Evolutionary conservation across 2,113 vertebrate genomes (phyloP).

Genomic region (Aptenodytes forsteri): DNA sequence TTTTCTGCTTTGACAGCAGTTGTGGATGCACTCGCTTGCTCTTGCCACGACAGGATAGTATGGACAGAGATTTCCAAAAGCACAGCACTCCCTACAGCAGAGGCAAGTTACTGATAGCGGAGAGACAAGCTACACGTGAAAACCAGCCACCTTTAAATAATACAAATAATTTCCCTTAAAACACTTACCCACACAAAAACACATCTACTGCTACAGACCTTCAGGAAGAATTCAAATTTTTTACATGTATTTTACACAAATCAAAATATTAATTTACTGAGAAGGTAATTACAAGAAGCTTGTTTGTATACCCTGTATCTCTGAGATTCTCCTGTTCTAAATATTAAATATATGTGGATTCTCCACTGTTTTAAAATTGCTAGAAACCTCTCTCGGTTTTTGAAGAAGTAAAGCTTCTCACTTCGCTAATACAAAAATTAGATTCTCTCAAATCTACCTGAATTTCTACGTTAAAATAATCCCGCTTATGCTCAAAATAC

Average conservation of each 20-base stretch:
- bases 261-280: background rate
- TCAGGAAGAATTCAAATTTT: background rate
- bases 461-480: background rate
- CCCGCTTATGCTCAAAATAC: background rate
- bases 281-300: background rate
- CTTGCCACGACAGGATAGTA: background rate
- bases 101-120: background rate
- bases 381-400: background rate
- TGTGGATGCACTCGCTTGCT: background rate
- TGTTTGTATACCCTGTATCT: background rate
- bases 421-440: background rate
- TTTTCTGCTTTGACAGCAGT: background rate
- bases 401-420: background rate
- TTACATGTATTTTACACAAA: background rate
- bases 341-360: background rate
- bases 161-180: background rate
- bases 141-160: background rate
- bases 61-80: background rate
- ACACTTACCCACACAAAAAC: background rate
- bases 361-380: background rate
- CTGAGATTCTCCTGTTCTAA: background rate
- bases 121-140: background rate
- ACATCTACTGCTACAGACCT: background rate
- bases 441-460: background rate
- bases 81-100: background rate